A percentile compares a stretch with the other conserved stretches of the same genome.
phyloP scores from a whole-genome alignment of 2,888 invertebrate species.

The Papilio protenor region DNA sequence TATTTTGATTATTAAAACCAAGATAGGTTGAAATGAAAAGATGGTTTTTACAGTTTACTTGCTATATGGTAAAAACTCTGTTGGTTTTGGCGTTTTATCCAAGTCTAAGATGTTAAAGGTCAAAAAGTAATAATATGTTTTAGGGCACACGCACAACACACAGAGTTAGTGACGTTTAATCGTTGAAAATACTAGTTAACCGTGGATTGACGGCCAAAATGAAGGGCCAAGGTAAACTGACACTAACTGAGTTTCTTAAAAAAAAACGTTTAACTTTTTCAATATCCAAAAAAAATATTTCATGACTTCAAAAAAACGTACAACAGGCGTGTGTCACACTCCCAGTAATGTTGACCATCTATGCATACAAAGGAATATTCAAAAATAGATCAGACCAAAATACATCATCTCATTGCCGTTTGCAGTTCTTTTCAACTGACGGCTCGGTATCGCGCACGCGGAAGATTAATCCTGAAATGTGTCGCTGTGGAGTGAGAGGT shows the following conservation, averaged over 20 bases:
- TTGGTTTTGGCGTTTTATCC: not conserved
- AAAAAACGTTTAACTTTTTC: not conserved
- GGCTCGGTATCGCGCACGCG: conserved; percentile 8
- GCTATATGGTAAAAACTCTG: not conserved
- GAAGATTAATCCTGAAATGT: conserved; percentile 36
- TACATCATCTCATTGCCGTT: not conserved
- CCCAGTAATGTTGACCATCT: not conserved
- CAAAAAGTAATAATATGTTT: not conserved
- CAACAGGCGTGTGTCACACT: too few species aligned
- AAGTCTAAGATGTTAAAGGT: not conserved
- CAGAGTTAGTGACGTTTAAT: not conserved
- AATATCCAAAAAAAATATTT: not conserved
- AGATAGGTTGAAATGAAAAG: not conserved
- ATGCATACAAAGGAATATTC: not conserved
- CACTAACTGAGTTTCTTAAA: conserved; percentile 26
- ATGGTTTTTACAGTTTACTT: not conserved
- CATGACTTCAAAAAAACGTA: not conserved
- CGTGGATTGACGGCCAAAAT: conserved; percentile 60
- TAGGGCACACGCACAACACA: not conserved
- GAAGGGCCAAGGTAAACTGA: conserved; percentile 54
- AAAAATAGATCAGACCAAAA: not conserved
- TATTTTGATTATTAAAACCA: not conserved
- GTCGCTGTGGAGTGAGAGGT: conserved; percentile 29
- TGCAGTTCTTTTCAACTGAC: not conserved
- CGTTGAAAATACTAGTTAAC: conserved; percentile 60